Evolutionary conservation across 2,888 invertebrate genomes (phyloP), one percentile per base, ranked within the genome.

Genomic region (Hirtodrosophila cameraria): DNA sequence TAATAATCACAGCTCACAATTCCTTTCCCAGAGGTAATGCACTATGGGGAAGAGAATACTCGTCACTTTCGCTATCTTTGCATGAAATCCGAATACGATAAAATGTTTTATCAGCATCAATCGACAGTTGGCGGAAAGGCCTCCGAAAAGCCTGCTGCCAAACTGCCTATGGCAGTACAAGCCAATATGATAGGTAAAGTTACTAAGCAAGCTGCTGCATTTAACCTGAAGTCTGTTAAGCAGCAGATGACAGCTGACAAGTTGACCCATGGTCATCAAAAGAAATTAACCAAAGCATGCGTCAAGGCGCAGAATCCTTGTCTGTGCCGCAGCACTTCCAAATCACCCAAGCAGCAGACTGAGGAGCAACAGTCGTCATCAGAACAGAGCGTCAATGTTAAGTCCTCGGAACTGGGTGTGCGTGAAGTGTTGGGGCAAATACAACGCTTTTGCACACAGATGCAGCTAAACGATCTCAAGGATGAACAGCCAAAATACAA

Each of bases 81-180:
- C 76, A 90, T 90, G 91, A 90, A 90, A 50, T 88, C 90, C 0
- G 90, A 90, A 61, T 91, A 90, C 49, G 90, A 90, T 28, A 90
- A 90, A 52, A 90, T 90, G 90, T 90, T 89, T 54, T 90, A 89
- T 41, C 89, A 90, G 52, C 88, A 90, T 42, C 90, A 90, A 6
- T 72, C 86, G 0, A 57, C 88, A 60, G 43, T 86, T 53, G 54
- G 71, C 7, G 46, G 39, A 54, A 55, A 76, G 4, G n/a, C n/a
- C n/a, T n/a, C n/a, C n/a, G 46, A 53, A 8, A 2, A 23, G 11
- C 53, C 64, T 3, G 31, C 71, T 2, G 3, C 59, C 12, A 75
- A 73, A 6, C 35, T 41, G 39, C 8, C 45, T 2, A 25, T 20
- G 11, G 7, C 59, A 48, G 46, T 70, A 9, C 12, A 57, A 23